A percentile compares a stretch with the other conserved stretches of the same genome.
Conservation (phyloP, 1,140 invertebrate genomes). For the Ctenoplectra terminalis region DNA sequence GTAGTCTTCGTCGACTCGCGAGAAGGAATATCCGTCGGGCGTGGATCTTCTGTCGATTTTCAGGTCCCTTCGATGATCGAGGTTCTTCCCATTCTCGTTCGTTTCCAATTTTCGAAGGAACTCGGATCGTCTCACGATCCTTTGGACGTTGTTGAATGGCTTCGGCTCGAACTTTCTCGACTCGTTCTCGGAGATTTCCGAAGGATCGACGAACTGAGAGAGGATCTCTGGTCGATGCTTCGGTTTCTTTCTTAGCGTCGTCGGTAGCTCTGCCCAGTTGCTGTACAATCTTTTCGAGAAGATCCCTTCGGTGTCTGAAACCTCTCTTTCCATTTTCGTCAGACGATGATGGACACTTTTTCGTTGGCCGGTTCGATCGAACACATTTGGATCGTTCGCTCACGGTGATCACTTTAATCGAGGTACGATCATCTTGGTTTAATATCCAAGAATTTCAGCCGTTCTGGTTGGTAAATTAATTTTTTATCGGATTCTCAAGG, state of each 20-base stretch:
- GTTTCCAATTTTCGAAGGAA: conserved; percentile 75
- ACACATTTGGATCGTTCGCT: no score
- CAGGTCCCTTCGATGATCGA: no score
- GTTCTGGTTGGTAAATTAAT: no score
- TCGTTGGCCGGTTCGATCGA: no score
- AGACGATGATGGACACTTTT: neutral
- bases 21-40: conserved; percentile 20
- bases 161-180: conserved; percentile 65
- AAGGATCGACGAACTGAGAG: conserved; percentile 79
- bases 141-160: conserved; percentile 61
- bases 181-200: conserved; percentile 76
- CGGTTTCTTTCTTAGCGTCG: conserved; percentile 78
- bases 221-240: conserved; percentile 80
- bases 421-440: no score
- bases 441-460: no score
- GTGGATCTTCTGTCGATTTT: conserved; percentile 56
- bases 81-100: no score
- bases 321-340: conserved; percentile 79
- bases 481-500: no score
- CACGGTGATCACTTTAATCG: no score
- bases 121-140: conserved; percentile 76
- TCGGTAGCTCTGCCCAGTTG: conserved; percentile 82
- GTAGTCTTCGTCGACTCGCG: conserved; percentile 60
- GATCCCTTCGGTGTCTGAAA: conserved; percentile 78
- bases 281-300: conserved; percentile 76